A percentile compares a stretch with the other conserved stretches of the same genome.
These are phyloP conservation scores for Athene cunicularia DNA, from an alignment of 2,113 vertebrate species.

Conservation along the genomic window DNA sequence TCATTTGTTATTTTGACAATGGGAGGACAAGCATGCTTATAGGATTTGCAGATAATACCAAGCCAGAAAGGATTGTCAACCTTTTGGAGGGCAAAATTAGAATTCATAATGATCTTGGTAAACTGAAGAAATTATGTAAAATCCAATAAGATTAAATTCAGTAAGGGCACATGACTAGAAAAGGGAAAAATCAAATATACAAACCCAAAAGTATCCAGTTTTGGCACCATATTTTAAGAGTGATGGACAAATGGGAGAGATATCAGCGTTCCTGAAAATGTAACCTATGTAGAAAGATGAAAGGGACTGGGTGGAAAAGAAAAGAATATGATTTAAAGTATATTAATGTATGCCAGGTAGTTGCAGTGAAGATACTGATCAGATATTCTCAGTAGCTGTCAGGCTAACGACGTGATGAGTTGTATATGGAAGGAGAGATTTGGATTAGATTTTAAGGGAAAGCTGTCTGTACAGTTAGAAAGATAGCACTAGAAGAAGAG, in stretches of 20 bases:
- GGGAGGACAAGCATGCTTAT: not conserved
- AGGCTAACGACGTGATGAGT: not conserved
- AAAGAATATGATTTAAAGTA: not conserved
- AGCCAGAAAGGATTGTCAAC: not conserved
- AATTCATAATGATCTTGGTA: not conserved
- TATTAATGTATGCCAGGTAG: not conserved
- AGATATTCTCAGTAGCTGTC: not conserved
- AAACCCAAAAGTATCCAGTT: not conserved
- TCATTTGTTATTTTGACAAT: constrained; percentile 32
- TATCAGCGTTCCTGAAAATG: not conserved
- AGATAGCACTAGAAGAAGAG: not conserved
- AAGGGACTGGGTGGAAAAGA: not conserved
- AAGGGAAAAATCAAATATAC: not conserved
- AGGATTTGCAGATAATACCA: not conserved
- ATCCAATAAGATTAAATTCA: not conserved
- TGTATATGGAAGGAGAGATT: not conserved
- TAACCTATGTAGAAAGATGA: not conserved
- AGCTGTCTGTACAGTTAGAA: not conserved
- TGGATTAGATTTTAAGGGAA: not conserved
- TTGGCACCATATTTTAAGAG: not conserved
- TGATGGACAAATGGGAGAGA: not conserved
- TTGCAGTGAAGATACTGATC: not conserved
- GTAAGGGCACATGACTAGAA: not conserved
- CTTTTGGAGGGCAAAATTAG: not conserved
- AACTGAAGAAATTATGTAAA: not conserved